Evolutionary conservation across 2,113 vertebrate species (phyloP).

Genomic region (Daubentonia madagascariensis): DNA sequence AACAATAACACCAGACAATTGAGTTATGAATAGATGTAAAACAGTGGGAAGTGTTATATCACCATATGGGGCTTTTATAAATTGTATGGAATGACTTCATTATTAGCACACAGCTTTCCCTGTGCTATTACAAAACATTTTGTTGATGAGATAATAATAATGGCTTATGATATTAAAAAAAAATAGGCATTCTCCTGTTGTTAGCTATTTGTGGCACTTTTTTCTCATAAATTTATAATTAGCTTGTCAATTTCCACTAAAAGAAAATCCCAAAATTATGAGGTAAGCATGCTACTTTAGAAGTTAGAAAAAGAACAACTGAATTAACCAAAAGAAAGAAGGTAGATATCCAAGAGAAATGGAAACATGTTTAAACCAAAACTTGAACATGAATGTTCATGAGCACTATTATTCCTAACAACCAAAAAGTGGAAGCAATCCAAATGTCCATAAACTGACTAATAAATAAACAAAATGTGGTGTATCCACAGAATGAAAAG

Average conservation of each 20-base stretch:
- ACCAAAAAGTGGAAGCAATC: background rate
- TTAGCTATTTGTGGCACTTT: background rate
- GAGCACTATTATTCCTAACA: background rate
- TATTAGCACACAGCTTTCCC: constrained; percentile 34
- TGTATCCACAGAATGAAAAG: background rate
- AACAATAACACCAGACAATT: constrained; percentile 51
- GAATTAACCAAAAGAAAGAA: background rate
- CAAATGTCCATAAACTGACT: background rate
- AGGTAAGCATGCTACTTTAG: background rate
- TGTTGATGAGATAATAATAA: constrained; percentile 50
- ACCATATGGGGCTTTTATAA: constrained; percentile 28
- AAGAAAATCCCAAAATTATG: background rate
- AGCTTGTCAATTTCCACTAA: background rate
- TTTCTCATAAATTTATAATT: background rate
- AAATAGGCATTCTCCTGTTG: background rate
- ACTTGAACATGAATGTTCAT: background rate
- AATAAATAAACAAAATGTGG: background rate
- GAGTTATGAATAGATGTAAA: constrained; percentile 59
- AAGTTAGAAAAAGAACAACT: background rate
- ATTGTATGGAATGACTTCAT: constrained; percentile 7
- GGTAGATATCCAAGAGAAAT: background rate
- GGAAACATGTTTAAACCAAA: background rate
- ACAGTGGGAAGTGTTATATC: background rate
- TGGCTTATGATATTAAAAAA: constrained; percentile 52
- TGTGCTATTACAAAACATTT: constrained; percentile 65